Percentiles rank a stretch among this genome's conserved stretches.
phyloP scores from a whole-genome alignment of 2,888 invertebrate species.

The Aphodius sticticus region DNA sequence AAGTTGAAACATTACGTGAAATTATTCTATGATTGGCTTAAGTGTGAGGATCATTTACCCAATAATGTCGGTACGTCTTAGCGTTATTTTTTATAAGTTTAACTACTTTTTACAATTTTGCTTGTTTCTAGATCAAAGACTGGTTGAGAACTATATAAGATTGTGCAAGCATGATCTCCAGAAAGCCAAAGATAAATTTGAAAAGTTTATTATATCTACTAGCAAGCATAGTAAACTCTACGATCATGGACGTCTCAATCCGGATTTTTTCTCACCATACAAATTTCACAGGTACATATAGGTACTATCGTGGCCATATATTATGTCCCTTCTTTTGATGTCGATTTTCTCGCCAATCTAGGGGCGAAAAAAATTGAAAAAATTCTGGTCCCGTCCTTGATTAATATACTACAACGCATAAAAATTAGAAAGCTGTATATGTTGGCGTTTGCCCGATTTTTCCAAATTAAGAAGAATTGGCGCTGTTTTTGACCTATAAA shows the following conservation, averaged over 20 bases:
- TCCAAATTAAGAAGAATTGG: no score
- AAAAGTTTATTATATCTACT: slow-evolving; percentile 63
- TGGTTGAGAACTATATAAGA: slow-evolving; percentile 66
- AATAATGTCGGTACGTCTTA: slow-evolving; percentile 21
- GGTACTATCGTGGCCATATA: no score
- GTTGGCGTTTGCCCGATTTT: no score
- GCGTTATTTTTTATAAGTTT: no score
- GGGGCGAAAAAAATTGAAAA: no score
- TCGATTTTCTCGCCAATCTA: no score
- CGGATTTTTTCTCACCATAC: neutral
- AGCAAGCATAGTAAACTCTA: neutral
- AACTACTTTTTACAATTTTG: no score
- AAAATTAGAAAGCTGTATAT: no score
- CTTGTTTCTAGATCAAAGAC: slow-evolving; percentile 59
- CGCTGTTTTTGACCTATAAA: no score
- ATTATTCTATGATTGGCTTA: slow-evolving; percentile 28
- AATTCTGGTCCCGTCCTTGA: no score
- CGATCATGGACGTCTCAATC: neutral
- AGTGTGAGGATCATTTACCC: slow-evolving; percentile 22
- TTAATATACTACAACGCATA: no score
- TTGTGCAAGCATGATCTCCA: slow-evolving; percentile 72
- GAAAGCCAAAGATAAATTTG: slow-evolving; percentile 70
- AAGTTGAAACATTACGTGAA: slow-evolving; percentile 22
- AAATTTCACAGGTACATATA: neutral
- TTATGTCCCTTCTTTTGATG: no score